Evolutionary conservation across 2,113 vertebrate genomes (phyloP).

Genomic region (Hydrochoerus hydrochaeris): DNA sequence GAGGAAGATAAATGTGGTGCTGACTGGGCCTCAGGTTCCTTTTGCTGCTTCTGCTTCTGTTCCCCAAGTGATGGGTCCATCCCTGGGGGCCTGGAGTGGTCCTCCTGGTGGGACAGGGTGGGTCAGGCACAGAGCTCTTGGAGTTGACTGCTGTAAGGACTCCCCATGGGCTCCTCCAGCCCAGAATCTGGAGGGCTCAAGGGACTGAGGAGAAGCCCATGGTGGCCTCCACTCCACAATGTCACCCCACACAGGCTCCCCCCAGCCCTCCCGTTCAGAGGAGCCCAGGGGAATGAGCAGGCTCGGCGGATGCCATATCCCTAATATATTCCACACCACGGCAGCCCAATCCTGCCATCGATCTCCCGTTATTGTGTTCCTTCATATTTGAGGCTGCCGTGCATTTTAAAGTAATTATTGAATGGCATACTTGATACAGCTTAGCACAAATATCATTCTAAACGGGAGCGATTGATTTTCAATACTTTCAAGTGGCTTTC

Average conservation of each 20-base stretch:
- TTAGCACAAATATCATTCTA: slow-evolving; percentile 84
- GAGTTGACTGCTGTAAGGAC: not conserved
- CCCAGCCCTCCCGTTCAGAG: not conserved
- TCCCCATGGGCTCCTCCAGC: not conserved
- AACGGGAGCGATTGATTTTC: slow-evolving; percentile 84
- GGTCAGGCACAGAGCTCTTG: not conserved
- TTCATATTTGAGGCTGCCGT: slow-evolving; percentile 80
- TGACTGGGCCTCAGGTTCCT: not conserved
- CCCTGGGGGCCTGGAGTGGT: not conserved
- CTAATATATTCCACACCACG: slow-evolving; percentile 55
- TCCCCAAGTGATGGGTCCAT: not conserved
- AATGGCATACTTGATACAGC: slow-evolving; percentile 80
- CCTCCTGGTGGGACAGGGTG: not conserved
- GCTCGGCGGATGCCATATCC: not conserved
- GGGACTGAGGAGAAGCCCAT: not conserved
- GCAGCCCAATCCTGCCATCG: slow-evolving; percentile 71
- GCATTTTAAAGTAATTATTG: slow-evolving; percentile 87
- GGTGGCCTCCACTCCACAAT: fast-evolving
- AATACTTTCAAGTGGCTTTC: slow-evolving; percentile 77
- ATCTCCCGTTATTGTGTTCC: slow-evolving; percentile 81
- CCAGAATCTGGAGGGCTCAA: not conserved
- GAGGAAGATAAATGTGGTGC: not conserved
- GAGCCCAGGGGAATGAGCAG: not conserved
- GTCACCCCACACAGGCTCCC: not conserved
- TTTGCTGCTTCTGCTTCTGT: not conserved